Evolutionary conservation across 1,140 invertebrate genomes (phyloP).

Genomic region (Anoplophora glabripennis): DNA sequence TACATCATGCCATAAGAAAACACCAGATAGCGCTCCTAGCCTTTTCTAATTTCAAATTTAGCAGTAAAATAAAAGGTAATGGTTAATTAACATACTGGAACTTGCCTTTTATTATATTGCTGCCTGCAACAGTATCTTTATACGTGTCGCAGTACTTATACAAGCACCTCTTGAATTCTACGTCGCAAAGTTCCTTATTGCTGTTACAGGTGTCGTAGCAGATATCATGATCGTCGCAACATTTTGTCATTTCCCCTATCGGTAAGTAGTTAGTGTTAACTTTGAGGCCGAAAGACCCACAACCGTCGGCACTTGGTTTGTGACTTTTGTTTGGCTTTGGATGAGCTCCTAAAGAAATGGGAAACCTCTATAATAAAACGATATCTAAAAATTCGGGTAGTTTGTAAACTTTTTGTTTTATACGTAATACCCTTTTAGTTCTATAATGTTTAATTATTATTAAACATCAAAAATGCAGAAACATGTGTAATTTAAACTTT

Average conservation of each 20-base stretch:
- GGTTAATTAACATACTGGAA: neutral
- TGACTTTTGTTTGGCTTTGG: conserved; percentile 72
- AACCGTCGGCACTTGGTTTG: conserved; percentile 72
- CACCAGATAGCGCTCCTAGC: neutral
- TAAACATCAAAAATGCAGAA: too few species aligned
- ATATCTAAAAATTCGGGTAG: too few species aligned
- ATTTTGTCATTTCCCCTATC: conserved; percentile 73
- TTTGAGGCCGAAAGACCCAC: conserved; percentile 73
- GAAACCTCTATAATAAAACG: too few species aligned
- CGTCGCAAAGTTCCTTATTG: conserved; percentile 82
- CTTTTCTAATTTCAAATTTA: neutral
- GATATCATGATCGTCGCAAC: conserved; percentile 81
- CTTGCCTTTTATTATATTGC: conserved; percentile 63
- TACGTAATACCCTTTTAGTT: too few species aligned
- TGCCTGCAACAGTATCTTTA: conserved; percentile 56
- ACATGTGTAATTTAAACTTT: too few species aligned
- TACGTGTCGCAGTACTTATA: conserved; percentile 78
- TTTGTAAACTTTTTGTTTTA: too few species aligned
- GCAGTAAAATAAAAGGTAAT: too few species aligned
- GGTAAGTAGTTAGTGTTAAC: conserved; percentile 74
- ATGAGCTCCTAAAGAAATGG: conserved; percentile 54
- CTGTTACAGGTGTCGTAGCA: conserved; percentile 88
- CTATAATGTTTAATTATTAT: too few species aligned
- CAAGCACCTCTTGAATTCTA: conserved; percentile 81
- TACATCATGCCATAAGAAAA: neutral